A percentile compares a stretch with the other conserved stretches of the same genome.
Conservation (phyloP, 2,113 vertebrate species). For the Entelurus aequoreus region DNA sequence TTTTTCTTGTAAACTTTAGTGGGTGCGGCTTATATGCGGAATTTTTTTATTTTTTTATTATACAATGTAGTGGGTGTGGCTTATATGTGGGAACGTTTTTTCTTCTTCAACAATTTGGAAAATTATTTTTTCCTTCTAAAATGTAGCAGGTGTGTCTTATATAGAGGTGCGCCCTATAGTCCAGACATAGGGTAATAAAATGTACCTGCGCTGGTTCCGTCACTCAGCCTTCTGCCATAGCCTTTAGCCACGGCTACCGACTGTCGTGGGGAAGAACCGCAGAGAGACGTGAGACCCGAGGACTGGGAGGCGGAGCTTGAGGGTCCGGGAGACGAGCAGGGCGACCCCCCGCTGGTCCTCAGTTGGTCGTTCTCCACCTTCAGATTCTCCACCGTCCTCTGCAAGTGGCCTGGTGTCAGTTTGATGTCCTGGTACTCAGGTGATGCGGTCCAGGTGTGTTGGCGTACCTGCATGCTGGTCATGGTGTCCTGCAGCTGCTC, state of each 20-base stretch:
- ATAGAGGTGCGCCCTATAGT: too few species aligned
- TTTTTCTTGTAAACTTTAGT: too few species aligned
- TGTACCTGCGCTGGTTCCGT: conserved; percentile 77
- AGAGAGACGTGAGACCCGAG: conserved; percentile 73
- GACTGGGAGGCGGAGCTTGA: conserved; percentile 73
- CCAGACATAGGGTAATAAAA: background rate
- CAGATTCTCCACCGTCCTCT: conserved; percentile 91
- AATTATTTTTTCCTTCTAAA: too few species aligned
- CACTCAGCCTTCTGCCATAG: conserved; percentile 74
- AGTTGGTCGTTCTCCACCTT: conserved; percentile 93
- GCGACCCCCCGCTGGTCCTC: conserved; percentile 78
- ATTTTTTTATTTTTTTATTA: too few species aligned
- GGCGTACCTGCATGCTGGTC: conserved; percentile 89
- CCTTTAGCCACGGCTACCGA: conserved; percentile 84
- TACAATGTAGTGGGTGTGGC: too few species aligned
- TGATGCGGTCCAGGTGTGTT: background rate
- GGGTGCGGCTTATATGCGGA: too few species aligned
- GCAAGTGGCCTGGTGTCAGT: background rate
- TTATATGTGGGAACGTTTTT: too few species aligned
- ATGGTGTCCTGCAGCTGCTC: conserved; percentile 95
- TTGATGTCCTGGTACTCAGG: background rate
- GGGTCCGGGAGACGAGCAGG: conserved; percentile 74
- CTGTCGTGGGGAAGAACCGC: conserved; percentile 81
- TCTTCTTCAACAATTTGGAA: too few species aligned
- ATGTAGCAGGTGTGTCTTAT: too few species aligned